Conservation (phyloP, 2,113 vertebrate genomes). For the Grammomys surdaster region DNA sequence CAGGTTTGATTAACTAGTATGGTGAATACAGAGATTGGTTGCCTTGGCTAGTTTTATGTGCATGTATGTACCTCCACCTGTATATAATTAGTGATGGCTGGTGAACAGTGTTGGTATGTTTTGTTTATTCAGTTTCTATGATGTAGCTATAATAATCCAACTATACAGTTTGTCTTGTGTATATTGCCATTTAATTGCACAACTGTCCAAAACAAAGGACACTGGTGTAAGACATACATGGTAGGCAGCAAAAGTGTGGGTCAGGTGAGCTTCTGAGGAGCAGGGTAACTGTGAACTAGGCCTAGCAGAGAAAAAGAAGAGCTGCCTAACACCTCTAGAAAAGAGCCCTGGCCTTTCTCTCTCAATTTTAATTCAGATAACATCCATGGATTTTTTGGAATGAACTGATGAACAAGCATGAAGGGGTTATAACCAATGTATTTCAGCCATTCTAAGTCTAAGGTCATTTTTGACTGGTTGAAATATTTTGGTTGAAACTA, state of each 20-base stretch:
- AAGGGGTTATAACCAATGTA: not conserved
- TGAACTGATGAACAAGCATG: not conserved
- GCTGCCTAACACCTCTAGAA: not conserved
- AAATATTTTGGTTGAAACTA: not conserved
- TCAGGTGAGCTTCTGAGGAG: not conserved
- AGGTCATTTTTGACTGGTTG: not conserved
- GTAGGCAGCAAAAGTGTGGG: rapidly evolving
- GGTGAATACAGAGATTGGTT: not conserved
- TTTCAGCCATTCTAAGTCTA: not conserved
- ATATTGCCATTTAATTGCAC: not conserved
- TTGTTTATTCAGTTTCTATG: not conserved
- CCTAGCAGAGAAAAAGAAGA: not conserved
- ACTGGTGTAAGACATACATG: rapidly evolving
- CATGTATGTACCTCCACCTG: too few relatives aligned
- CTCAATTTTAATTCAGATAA: not conserved
- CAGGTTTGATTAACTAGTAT: not conserved
- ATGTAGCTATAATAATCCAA: not conserved
- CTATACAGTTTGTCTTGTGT: not conserved
- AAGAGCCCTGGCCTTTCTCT: not conserved
- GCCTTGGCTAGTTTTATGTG: not conserved
- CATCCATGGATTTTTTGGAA: not conserved
- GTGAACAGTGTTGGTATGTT: not conserved
- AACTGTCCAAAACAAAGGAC: not conserved
- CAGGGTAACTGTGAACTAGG: not conserved
- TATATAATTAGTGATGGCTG: not conserved